Conservation (phyloP, 2,113 vertebrate genomes). For the Daubentonia madagascariensis region DNA sequence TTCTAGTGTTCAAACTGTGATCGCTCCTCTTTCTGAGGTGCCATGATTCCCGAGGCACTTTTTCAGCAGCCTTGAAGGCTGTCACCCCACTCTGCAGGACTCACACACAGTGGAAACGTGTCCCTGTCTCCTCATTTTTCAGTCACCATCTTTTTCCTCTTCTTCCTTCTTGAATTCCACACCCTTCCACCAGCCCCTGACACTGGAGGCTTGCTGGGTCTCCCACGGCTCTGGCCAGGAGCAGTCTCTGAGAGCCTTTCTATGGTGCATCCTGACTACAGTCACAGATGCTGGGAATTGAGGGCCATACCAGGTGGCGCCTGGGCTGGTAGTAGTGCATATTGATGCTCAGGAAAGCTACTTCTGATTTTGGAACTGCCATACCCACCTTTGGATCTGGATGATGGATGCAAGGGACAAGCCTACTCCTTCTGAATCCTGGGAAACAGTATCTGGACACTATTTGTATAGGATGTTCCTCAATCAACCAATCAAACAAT, state of each 20-base stretch:
- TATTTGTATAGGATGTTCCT: neutral
- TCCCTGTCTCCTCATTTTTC: neutral
- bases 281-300: neutral
- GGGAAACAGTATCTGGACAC: neutral
- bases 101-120: neutral
- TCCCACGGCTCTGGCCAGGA: neutral
- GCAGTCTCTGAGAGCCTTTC: neutral
- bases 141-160: neutral
- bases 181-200: neutral
- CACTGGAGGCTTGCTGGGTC: neutral
- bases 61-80: neutral
- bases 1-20: neutral
- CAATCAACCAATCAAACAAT: neutral
- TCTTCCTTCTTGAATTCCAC: neutral
- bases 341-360: neutral
- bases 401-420: neutral
- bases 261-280: neutral
- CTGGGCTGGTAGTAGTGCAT: neutral
- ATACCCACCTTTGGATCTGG: neutral
- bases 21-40: neutral
- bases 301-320: neutral
- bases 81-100: neutral
- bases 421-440: neutral
- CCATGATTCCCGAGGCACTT: neutral
- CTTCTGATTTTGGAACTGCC: neutral